Base-by-base conservation (phyloP, 2,888 invertebrate species). In the Eulithis prunata region DNA sequence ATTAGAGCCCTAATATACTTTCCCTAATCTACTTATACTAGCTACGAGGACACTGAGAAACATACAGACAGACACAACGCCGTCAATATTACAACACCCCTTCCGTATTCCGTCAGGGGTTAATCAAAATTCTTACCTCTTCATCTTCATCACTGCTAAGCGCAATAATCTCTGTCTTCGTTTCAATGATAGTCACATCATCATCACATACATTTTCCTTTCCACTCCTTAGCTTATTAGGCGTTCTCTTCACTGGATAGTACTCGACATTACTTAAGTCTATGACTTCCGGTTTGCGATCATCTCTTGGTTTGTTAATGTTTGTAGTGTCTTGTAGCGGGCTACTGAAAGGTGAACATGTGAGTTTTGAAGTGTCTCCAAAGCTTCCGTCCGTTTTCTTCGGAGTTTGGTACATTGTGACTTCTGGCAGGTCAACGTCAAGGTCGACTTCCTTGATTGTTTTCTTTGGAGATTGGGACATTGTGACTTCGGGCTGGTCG, bases 121-220 rank as follows among this genome's bases (percentile, higher is more conserved):
- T 21, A 21, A 21, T 21, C 21, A 2, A 21, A 21, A 21, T 1
- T 8, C 84, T 82, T 69, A 90, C 89, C 80, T 82, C 84, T 49
- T 68, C 64, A 49, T 66, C 62, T 5, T 92, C 93, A 36, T 92
- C 93, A 60, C 93, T 93, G 80, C 93, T 93, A 12, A 93, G 75
- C 8, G 88, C 87, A 43, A 93, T 90, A 11, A 94, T 81, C 73
- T 90, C 90, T 5, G 86, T 82, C 57, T 83, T 81, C 0, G 72
- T 76, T 55, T 91, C 90, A 57, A 91, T 81, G 12, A 92, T 88
- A 2, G 90, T 84, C 11, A 92, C 82, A 60, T 92, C 91, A 73
- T 92, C 90, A 69, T 91, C 89, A 63, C 77, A 72, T 11, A 53
- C 41, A 36, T 55, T 61, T 47, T 67, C 52, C 45, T 57, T 32